A percentile compares a stretch with the other conserved stretches of the same genome.
These are phyloP conservation scores for Beris chalybata DNA, from an alignment of 2,888 invertebrate species.

Conservation along the genomic window DNA sequence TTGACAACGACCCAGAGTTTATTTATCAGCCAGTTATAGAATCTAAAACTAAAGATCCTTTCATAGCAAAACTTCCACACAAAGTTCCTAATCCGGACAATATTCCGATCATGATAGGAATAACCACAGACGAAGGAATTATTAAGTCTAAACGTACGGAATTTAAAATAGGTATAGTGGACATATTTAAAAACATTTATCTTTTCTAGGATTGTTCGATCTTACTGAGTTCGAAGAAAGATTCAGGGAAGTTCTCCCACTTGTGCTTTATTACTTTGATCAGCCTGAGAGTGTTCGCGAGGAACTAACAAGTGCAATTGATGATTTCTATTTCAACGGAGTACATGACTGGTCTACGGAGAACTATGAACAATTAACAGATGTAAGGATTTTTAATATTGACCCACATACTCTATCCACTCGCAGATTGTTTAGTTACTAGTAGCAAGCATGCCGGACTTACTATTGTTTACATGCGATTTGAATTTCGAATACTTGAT, in stretches of 20 bases:
- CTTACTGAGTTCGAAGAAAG: slow-evolving; percentile 58
- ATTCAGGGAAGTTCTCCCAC: slow-evolving; percentile 63
- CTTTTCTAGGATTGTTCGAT: too few relatives aligned
- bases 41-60: slow-evolving; percentile 67
- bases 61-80: slow-evolving; percentile 67
- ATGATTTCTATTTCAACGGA: slow-evolving; percentile 61
- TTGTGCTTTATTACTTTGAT: slow-evolving; percentile 65
- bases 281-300: slow-evolving; percentile 56
- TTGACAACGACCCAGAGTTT: slow-evolving; percentile 79
- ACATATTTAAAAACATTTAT: too few relatives aligned
- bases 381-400: slow-evolving; percentile 54
- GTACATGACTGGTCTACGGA: slow-evolving; percentile 55
- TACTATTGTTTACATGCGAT: too few relatives aligned
- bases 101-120: slow-evolving; percentile 72
- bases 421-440: too few relatives aligned
- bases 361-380: slow-evolving; percentile 60
- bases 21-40: slow-evolving; percentile 79
- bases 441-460: too few relatives aligned
- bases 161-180: slow-evolving; percentile 47
- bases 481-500: too few relatives aligned
- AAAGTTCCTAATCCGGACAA: slow-evolving; percentile 50
- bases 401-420: background rate
- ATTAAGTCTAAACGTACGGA: slow-evolving; percentile 62
- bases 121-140: slow-evolving; percentile 74
- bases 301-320: slow-evolving; percentile 60